phyloP scores from a whole-genome alignment of 2,888 invertebrate species.

The Mesorhabditis belari region DNA sequence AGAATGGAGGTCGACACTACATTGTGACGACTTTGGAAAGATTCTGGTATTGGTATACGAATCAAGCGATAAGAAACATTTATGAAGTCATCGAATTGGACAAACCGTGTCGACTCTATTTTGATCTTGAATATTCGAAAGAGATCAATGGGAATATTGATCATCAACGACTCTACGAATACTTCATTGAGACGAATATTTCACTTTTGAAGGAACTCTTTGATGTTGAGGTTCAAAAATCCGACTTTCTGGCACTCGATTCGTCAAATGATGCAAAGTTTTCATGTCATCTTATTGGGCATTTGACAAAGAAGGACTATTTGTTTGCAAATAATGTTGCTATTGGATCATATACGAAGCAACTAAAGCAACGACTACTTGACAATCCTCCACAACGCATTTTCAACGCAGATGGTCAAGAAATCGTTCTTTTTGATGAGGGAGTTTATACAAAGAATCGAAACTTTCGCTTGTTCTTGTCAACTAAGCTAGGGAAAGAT shows the following conservation, averaged over 20 bases:
- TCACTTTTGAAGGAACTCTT: neutral
- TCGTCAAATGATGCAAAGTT: constrained; percentile 29
- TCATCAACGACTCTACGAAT: neutral
- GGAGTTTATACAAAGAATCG: constrained; percentile 32
- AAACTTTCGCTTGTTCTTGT: constrained; percentile 28
- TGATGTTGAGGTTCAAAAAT: neutral
- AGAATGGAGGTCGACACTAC: constrained; percentile 7
- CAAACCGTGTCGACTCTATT: constrained; percentile 38
- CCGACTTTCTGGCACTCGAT: constrained; percentile 30
- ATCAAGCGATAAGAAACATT: constrained; percentile 14
- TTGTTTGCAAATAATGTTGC: constrained; percentile 7
- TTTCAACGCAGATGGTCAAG: constrained; percentile 2
- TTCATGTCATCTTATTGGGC: constrained; percentile 32
- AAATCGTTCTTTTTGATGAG: constrained; percentile 14
- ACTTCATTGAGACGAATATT: neutral
- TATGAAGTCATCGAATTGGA: constrained; percentile 37
- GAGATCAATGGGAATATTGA: constrained; percentile 3
- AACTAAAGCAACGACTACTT: neutral
- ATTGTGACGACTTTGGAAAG: constrained; percentile 10
- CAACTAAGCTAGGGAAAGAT: constrained; percentile 31
- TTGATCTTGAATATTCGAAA: constrained; percentile 39
- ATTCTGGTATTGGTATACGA: constrained; percentile 28
- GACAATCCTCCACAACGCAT: constrained; percentile 1
- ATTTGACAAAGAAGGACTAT: constrained; percentile 14
- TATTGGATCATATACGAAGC: constrained; percentile 10